Conservation (phyloP, 2,888 invertebrate genomes). For the Zygogramma bicolorata region DNA sequence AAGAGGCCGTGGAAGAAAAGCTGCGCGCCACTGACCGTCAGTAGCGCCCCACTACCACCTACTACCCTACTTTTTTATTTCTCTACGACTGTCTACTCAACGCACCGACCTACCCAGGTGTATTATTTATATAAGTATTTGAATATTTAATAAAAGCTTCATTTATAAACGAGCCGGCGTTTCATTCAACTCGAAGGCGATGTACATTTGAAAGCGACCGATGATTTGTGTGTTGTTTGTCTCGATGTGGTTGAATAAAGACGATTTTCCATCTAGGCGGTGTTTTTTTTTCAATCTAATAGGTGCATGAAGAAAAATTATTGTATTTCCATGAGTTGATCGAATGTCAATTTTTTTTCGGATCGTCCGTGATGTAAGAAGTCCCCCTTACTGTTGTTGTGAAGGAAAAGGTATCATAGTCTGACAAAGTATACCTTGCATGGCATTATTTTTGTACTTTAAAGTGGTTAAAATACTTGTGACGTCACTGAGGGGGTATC, state of each 20-base stretch:
- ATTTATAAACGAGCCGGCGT: slow-evolving; percentile 60
- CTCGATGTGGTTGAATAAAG: slow-evolving; percentile 22
- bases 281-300: too few species aligned
- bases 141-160: slow-evolving; percentile 67
- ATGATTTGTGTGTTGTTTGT: slow-evolving; percentile 16
- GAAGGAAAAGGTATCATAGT: too few species aligned
- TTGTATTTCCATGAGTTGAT: too few species aligned
- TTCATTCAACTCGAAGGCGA: slow-evolving; percentile 8
- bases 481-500: too few species aligned
- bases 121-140: slow-evolving; percentile 68
- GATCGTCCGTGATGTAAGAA: too few species aligned
- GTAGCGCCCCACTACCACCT: slow-evolving; percentile 65
- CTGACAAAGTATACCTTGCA: too few species aligned
- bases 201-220: slow-evolving; percentile 11
- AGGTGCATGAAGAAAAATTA: too few species aligned
- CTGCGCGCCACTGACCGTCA: slow-evolving; percentile 95
- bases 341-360: too few species aligned
- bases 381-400: too few species aligned
- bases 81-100: slow-evolving; percentile 60
- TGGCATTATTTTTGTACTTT: too few species aligned
- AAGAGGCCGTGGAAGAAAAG: slow-evolving; percentile 94
- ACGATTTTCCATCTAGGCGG: neutral
- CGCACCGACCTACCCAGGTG: slow-evolving; percentile 62
- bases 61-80: slow-evolving; percentile 37
- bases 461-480: too few species aligned